Percentiles rank a stretch among this genome's conserved stretches.
Evolutionary conservation across 2,888 invertebrate genomes (phyloP).

Genomic region (Noctua comes): DNA sequence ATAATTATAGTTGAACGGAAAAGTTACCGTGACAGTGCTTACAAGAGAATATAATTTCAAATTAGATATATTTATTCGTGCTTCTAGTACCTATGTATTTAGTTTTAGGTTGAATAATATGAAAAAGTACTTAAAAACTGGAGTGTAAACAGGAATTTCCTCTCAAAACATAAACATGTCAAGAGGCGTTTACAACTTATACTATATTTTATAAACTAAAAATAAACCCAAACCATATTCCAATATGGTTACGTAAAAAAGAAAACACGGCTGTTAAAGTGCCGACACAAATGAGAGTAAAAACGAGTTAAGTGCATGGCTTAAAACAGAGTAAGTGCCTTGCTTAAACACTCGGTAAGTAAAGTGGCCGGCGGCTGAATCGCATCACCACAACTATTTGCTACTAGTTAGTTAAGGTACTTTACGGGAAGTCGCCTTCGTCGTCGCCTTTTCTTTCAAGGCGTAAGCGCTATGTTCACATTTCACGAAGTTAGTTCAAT

Average conservation of each 20-base stretch:
- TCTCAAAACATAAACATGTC: background rate
- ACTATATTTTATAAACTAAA: background rate
- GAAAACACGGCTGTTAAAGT: no score
- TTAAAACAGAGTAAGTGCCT: slow-evolving; percentile 3
- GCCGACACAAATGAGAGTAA: background rate
- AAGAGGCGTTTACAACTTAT: background rate
- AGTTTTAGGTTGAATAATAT: background rate
- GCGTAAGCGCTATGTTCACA: background rate
- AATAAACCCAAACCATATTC: background rate
- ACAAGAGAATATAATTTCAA: background rate
- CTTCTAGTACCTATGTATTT: background rate
- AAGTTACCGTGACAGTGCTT: slow-evolving; percentile 5
- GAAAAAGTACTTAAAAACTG: background rate
- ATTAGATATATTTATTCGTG: background rate
- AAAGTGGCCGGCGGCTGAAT: background rate
- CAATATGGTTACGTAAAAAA: no score
- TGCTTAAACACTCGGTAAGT: background rate
- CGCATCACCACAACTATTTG: slow-evolving; percentile 14
- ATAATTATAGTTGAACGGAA: slow-evolving; percentile 42
- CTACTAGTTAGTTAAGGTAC: background rate
- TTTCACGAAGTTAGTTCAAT: background rate
- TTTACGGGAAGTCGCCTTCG: background rate
- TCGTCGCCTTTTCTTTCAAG: background rate
- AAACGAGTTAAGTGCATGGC: slow-evolving; percentile 2
- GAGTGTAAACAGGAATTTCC: background rate